Conservation (phyloP, 2,797 vertebrate species). For the Paedocypris micromegethes region DNA sequence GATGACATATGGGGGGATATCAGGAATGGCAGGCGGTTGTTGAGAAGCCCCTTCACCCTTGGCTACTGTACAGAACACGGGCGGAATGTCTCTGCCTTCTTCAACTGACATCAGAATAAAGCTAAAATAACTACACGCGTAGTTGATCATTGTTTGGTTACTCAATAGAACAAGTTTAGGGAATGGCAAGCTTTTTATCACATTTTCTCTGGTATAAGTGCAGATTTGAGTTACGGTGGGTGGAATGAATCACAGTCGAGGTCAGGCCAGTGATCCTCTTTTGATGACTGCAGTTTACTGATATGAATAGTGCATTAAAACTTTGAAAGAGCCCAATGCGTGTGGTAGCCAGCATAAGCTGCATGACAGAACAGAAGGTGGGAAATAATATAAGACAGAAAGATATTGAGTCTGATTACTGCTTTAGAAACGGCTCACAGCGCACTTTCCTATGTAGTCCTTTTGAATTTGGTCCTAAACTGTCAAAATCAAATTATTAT, state of each 20-base stretch:
- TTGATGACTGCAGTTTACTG: slow-evolving; percentile 47
- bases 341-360: slow-evolving; percentile 36
- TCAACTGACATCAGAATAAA: no score
- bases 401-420: not conserved
- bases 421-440: no score
- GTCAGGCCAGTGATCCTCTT: slow-evolving; percentile 40
- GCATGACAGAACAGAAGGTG: slow-evolving; percentile 16
- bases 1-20: slow-evolving; percentile 40
- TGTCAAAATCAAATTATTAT: no score
- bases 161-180: slow-evolving; percentile 34
- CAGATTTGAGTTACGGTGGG: slow-evolving; percentile 45
- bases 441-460: no score
- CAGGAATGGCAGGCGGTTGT: slow-evolving; percentile 35
- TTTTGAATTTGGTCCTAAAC: no score
- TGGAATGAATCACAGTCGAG: slow-evolving; percentile 47
- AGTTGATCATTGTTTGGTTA: slow-evolving; percentile 45
- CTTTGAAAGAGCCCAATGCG: slow-evolving; percentile 33
- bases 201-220: slow-evolving; percentile 37
- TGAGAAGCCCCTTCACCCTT: slow-evolving; percentile 30
- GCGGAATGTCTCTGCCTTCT: slow-evolving; percentile 1
- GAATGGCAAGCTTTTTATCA: slow-evolving; percentile 41
- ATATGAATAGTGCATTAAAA: slow-evolving; percentile 48
- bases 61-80: slow-evolving; percentile 27
- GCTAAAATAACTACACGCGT: not conserved
- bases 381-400: slow-evolving; percentile 24